phyloP scores from a whole-genome alignment of 2,113 vertebrate genomes.

The Microcebus jonahi region DNA sequence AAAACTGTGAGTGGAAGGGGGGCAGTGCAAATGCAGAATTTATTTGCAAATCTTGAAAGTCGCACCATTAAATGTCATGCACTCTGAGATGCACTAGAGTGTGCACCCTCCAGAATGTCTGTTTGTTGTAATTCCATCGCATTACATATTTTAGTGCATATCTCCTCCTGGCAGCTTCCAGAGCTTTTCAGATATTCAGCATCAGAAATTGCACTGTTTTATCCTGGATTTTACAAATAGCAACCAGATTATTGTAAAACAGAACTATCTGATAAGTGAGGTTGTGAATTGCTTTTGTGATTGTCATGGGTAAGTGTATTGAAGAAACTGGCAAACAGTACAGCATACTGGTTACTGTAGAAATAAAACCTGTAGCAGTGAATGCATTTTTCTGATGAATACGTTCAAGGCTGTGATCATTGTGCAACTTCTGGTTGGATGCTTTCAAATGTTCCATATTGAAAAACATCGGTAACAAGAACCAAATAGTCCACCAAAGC shows the following conservation, averaged over 20 bases:
- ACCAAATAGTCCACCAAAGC: slow-evolving; percentile 75
- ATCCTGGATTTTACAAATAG: slow-evolving; percentile 80
- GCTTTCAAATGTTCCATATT: slow-evolving; percentile 74
- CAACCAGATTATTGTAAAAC: slow-evolving; percentile 81
- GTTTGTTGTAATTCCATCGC: slow-evolving; percentile 25
- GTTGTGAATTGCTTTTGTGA: slow-evolving; percentile 78
- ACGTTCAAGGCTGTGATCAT: slow-evolving; percentile 79
- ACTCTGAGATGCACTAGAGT: slow-evolving; percentile 32
- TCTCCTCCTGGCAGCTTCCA: slow-evolving; percentile 65
- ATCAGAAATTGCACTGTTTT: slow-evolving; percentile 77
- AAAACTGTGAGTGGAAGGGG: background rate
- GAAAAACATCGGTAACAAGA: slow-evolving; percentile 81
- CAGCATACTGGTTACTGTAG: slow-evolving; percentile 56
- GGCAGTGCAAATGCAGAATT: background rate
- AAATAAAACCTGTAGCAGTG: slow-evolving; percentile 78
- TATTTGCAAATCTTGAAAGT: slow-evolving; percentile 24
- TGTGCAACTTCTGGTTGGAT: slow-evolving; percentile 78
- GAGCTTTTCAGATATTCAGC: slow-evolving; percentile 74
- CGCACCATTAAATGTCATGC: slow-evolving; percentile 10
- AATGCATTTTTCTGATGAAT: slow-evolving; percentile 73
- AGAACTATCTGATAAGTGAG: slow-evolving; percentile 80
- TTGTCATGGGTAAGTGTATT: slow-evolving; percentile 74
- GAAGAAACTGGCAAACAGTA: slow-evolving; percentile 65
- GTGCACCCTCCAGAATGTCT: background rate
- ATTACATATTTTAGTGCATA: slow-evolving; percentile 54